Evolutionary conservation across 1,140 invertebrate species (phyloP).

Genomic region (Zaprionus lachaisei): DNA sequence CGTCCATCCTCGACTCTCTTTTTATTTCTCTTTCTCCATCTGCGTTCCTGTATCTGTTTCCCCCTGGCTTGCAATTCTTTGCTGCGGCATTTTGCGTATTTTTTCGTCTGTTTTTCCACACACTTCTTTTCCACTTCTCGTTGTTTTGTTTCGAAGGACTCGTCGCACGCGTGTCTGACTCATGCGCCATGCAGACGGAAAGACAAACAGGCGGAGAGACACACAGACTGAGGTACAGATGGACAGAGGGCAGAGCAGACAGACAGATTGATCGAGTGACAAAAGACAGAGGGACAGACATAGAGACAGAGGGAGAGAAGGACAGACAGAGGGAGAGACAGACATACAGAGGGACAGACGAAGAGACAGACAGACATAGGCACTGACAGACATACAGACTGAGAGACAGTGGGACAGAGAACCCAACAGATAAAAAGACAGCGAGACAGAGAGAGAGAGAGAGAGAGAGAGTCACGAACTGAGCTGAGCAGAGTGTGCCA

Average conservation of each 20-base stretch:
- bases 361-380: too few relatives aligned
- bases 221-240: not conserved
- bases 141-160: slow-evolving; percentile 54
- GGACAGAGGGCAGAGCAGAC: too few relatives aligned
- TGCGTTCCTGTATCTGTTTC: not conserved
- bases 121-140: slow-evolving; percentile 16
- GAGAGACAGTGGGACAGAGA: too few relatives aligned
- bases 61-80: slow-evolving; percentile 2
- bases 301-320: too few relatives aligned
- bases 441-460: not conserved
- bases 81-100: slow-evolving; percentile 16
- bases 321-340: too few relatives aligned
- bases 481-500: slow-evolving; percentile 34
- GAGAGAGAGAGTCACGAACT: too few relatives aligned
- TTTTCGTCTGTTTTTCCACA: slow-evolving; percentile 2
- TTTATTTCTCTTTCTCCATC: not conserved
- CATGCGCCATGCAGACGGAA: slow-evolving; percentile 39
- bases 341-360: too few relatives aligned
- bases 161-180: slow-evolving; percentile 66
- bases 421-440: too few relatives aligned
- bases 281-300: not conserved
- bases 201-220: not conserved
- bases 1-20: not conserved
- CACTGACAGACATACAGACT: too few relatives aligned
- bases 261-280: not conserved